Base-by-base conservation (phyloP, 2,113 vertebrate genomes). In the Aptenodytes forsteri region DNA sequence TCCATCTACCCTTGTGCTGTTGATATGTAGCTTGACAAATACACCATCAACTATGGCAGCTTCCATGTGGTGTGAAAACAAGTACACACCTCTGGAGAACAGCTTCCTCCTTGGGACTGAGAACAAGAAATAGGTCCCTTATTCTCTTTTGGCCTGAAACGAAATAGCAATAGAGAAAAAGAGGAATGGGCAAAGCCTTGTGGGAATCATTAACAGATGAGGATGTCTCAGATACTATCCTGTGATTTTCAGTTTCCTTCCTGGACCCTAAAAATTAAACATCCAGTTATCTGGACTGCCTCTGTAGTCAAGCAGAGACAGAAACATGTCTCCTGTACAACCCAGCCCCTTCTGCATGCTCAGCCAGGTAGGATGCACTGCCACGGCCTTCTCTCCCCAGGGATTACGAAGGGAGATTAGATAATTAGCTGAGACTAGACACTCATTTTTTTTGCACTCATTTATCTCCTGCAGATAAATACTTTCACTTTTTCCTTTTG, bases 391-490 rank as follows among this genome's bases (percentile, higher is more conserved):
- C 10, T 27, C 36, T 73, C 64, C 55, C 13, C 36, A 58, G 25
- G 12, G 6, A 81, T 66, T 70, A 58, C 19, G 8, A 56, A 77
- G 10, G 30, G 9, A 91, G 30, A 89, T 65, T 19, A 73, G 80
- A 58, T 27, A 85, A 73, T 70, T 81, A 77, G 8, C 6, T 87
- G 40, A 62, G 34, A 73, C n/a, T 6, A 87, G 54, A 47, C 4
- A 4, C 5, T 44, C 0, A 9, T 23, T 58, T 64, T 50, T 34
- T 61, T 36, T n/a, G n/a, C n/a, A n/a, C n/a, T n/a, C n/a, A n/a
- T n/a, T 65, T 18, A n/a, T n/a, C n/a, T 62, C 9, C 71, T 50
- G 25, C 59, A 66, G n/a, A 79, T 46, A 78, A 91, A 66, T 36
- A 70, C 16, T 75, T 81, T 17, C 10, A 22, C 14, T 66, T 91